phyloP scores from a whole-genome alignment of 2,113 vertebrate genomes.

The Carassius auratus region DNA sequence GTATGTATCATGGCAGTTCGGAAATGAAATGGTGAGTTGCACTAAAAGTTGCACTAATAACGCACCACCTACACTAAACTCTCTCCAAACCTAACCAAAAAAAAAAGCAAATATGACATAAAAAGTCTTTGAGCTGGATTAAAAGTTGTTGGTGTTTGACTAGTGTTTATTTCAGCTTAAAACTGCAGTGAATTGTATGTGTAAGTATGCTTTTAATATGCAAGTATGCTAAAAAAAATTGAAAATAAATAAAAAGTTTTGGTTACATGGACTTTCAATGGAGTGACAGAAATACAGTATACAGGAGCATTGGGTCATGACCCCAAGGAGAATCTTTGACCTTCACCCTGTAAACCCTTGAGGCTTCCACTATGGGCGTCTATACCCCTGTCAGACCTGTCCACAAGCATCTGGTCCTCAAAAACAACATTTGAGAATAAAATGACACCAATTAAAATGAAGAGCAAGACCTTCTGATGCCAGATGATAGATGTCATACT shows the following conservation, averaged over 20 bases:
- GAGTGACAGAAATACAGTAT: no score
- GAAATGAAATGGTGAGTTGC: neutral
- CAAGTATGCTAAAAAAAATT: no score
- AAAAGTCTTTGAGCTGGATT: neutral
- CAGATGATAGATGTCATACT: slow-evolving; percentile 33
- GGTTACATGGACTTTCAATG: no score
- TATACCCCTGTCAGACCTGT: neutral
- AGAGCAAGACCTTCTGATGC: slow-evolving; percentile 28
- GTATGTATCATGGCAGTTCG: neutral
- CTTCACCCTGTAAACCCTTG: neutral
- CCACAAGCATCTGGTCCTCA: slow-evolving; percentile 7
- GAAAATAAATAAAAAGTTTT: no score
- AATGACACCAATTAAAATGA: slow-evolving; percentile 40
- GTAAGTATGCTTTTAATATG: no score
- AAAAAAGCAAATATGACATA: neutral
- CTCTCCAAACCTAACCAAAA: neutral
- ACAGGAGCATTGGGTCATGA: neutral
- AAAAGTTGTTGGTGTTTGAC: no score
- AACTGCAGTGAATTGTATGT: no score
- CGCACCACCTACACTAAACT: neutral
- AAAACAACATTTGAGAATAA: slow-evolving; percentile 8
- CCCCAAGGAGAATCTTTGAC: neutral
- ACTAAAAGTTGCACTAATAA: neutral
- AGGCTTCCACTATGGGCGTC: neutral
- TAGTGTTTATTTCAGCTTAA: no score